phyloP scores from a whole-genome alignment of 2,113 vertebrate genomes.

The Platysternon megacephalum region DNA sequence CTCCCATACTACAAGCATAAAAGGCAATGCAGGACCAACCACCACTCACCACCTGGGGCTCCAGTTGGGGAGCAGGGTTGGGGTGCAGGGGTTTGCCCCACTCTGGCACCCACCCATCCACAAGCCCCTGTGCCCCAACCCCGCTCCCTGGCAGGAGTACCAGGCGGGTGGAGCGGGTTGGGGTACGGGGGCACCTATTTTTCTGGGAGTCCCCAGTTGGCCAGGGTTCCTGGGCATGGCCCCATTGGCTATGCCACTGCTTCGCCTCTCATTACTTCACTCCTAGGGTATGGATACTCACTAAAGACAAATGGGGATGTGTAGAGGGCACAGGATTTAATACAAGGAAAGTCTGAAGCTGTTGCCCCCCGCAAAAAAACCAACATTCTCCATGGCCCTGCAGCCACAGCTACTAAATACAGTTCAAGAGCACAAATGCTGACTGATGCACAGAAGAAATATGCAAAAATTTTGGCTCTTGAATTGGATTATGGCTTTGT shows the following conservation, averaged over 20 bases:
- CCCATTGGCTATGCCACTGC: too few species aligned
- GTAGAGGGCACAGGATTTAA: slow-evolving; percentile 30
- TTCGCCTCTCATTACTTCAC: neutral
- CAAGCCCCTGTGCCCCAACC: too few species aligned
- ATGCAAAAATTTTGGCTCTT: neutral
- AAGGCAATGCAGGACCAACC: too few species aligned
- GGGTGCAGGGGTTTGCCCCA: too few species aligned
- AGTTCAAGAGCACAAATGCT: slow-evolving; percentile 3
- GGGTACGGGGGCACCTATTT: accelerated
- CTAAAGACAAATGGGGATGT: slow-evolving; percentile 22
- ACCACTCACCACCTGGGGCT: too few species aligned
- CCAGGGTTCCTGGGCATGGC: too few species aligned
- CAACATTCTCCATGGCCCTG: neutral
- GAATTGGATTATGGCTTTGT: neutral
- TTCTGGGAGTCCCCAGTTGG: too few species aligned
- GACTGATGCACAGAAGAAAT: neutral
- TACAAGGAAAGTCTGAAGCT: slow-evolving; percentile 31
- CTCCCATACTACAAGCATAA: too few species aligned
- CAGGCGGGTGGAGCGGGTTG: too few species aligned
- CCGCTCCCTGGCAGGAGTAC: too few species aligned
- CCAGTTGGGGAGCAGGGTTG: too few species aligned
- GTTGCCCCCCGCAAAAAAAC: neutral
- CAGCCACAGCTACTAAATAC: slow-evolving; percentile 49
- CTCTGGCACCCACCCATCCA: too few species aligned
- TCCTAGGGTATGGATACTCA: slow-evolving; percentile 17